Evolutionary conservation across 2,113 vertebrate species (phyloP).

Genomic region (Hydropotes inermis): DNA sequence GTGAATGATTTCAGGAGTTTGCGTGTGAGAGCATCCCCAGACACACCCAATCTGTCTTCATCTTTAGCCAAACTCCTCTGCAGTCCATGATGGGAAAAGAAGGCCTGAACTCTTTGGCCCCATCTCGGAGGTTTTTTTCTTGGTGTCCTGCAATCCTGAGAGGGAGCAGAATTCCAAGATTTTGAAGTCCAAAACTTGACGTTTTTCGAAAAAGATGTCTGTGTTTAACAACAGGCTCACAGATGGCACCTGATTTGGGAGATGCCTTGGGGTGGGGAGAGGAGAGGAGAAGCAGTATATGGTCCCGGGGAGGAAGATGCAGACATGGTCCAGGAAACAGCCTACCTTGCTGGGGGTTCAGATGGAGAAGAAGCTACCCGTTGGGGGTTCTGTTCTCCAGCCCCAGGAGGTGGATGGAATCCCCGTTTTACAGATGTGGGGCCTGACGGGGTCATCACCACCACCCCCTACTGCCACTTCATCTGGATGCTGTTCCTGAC

Average conservation of each 20-base stretch:
- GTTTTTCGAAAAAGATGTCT: neutral
- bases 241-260: neutral
- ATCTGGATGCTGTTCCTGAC: neutral
- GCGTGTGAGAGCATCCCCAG: neutral
- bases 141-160: neutral
- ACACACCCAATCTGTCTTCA: neutral
- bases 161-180: neutral
- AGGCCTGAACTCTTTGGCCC: neutral
- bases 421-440: rapidly evolving
- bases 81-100: neutral
- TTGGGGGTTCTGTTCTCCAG: neutral
- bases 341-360: rapidly evolving
- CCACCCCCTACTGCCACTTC: neutral
- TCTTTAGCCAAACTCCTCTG: neutral
- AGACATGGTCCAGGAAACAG: rapidly evolving
- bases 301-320: neutral
- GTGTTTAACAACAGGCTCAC: neutral
- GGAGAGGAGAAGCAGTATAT: neutral
- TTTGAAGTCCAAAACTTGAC: neutral
- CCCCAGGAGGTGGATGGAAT: neutral
- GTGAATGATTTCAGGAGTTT: neutral
- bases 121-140: neutral
- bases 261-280: neutral
- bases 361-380: rapidly evolving
- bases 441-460: rapidly evolving